These are phyloP conservation scores for Trichomalopsis sarcophagae DNA, from an alignment of 1,140 invertebrate genomes.

Conservation along the genomic window DNA sequence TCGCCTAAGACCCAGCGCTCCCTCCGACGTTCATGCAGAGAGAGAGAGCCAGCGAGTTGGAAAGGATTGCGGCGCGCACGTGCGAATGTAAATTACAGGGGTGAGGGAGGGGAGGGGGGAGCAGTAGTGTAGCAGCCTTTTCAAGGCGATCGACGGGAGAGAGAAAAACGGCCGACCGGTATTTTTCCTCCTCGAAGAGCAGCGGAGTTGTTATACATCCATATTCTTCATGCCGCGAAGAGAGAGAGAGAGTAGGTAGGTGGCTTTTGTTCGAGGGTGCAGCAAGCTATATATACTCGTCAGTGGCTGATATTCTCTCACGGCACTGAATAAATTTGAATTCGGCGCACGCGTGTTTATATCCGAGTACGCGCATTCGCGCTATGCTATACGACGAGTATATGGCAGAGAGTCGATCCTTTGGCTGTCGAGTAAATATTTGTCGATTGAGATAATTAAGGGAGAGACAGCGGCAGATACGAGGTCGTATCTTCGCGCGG, in stretches of 20 bases:
- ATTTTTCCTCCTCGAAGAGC: conserved; percentile 16
- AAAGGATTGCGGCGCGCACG: conserved; percentile 5
- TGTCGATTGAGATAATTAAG: conserved; percentile 43
- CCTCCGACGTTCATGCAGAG: too few species aligned
- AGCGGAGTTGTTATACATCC: neutral
- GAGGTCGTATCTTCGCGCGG: neutral
- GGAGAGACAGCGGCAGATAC: neutral
- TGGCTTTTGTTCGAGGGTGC: neutral
- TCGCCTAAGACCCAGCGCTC: neutral
- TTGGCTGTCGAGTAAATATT: conserved; percentile 29
- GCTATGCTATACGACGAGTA: too few species aligned
- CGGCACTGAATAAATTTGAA: too few species aligned
- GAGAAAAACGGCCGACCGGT: neutral
- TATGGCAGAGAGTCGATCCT: neutral
- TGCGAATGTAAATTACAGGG: conserved; percentile 44
- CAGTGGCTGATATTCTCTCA: too few species aligned
- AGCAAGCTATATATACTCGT: too few species aligned
- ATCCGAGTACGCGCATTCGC: too few species aligned
- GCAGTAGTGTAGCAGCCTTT: neutral
- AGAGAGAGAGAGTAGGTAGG: neutral
- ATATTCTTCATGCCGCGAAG: neutral
- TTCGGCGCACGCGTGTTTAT: neutral
- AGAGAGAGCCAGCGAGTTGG: neutral
- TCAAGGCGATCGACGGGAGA: conserved; percentile 31
- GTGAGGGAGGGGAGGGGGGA: neutral